A percentile compares a stretch with the other conserved stretches of the same genome.
These are phyloP conservation scores for Triplophysa dalaica DNA, from an alignment of 2,113 vertebrate genomes.

Conservation along the genomic window DNA sequence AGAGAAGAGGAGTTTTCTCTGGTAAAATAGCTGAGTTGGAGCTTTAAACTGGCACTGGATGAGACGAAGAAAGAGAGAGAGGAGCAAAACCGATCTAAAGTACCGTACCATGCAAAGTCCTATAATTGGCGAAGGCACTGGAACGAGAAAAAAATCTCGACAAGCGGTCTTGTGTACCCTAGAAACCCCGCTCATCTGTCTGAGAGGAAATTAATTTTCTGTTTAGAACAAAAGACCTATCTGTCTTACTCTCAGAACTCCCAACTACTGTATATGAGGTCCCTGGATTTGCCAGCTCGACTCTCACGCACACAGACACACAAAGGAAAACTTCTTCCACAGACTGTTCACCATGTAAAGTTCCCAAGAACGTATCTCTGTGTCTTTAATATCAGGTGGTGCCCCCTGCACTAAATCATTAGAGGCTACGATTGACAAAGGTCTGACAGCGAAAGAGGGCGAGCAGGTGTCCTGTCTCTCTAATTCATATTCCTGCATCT, in stretches of 20 bases:
- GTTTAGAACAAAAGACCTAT: slow-evolving; percentile 14
- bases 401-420: slow-evolving; percentile 22
- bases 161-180: slow-evolving; percentile 13
- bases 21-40: slow-evolving; percentile 37
- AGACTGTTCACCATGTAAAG: slow-evolving; percentile 3
- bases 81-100: slow-evolving; percentile 28
- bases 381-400: slow-evolving; percentile 10
- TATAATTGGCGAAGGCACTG: slow-evolving; percentile 68
- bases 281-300: slow-evolving; percentile 11
- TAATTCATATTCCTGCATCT: slow-evolving; percentile 40
- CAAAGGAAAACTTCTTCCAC: neutral
- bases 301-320: neutral
- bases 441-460: slow-evolving; percentile 56
- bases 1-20: neutral
- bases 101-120: slow-evolving; percentile 61
- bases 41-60: slow-evolving; percentile 36
- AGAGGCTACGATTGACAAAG: slow-evolving; percentile 7
- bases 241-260: slow-evolving; percentile 21
- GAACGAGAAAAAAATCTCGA: slow-evolving; percentile 24
- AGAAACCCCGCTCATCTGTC: slow-evolving; percentile 3
- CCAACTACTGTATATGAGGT: neutral
- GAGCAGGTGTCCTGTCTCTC: slow-evolving; percentile 42
- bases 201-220: slow-evolving; percentile 18
- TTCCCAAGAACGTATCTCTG: neutral
- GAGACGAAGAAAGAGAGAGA: slow-evolving; percentile 35